Base-by-base conservation (phyloP, 2,113 vertebrate genomes). In the Platysteira castanea region DNA sequence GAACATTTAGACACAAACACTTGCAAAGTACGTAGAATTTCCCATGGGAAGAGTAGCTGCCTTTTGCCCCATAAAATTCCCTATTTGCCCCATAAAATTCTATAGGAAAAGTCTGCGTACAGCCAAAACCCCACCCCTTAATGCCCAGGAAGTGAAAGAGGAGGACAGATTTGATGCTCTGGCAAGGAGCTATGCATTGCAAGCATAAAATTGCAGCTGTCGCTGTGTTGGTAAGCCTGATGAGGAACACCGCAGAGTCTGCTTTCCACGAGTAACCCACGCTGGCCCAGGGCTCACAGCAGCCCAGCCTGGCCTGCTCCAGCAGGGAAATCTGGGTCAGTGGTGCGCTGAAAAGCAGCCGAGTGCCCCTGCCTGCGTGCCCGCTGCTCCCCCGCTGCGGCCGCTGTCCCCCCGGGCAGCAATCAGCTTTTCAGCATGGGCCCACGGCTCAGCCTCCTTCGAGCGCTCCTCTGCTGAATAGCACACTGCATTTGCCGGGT, bases 291-390 rank as follows among this genome's bases (percentile, higher is more conserved):
- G 35, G 73, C 31, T 91, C 33, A 31, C 56, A 39, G 3, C 79
- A 86, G 77, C 61, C 35, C 5, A 0, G 61, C 21, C 91, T 26
- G 0, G 21, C 24, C 50, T 30, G 60, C 46, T 44, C 93, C 83
- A 49, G 0, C 2, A 41, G 54, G 90, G 65, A 89, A 91, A 97
- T 91, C 50, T 85, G 10, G 94, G 94, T 95, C 95, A 93, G 61
- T 49, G 0, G 27, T 69, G 91, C 26, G 78, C 5, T 61, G 63
- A 61, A 20, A 44, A 57, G 88, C 4, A 14, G 59, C 50, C 78
- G 68, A 81, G 39, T 11, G 73, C 5, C 15, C 1, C 3, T 60
- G 87, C 63, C 20, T 30, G 61, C 8, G 0, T 39, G 85, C 52
- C 81, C 6, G 84, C 80, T 47, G 60, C 81, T 74, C 68, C 76